Evolutionary conservation across 2,888 invertebrate species (phyloP).

Genomic region (Cryptus armator): DNA sequence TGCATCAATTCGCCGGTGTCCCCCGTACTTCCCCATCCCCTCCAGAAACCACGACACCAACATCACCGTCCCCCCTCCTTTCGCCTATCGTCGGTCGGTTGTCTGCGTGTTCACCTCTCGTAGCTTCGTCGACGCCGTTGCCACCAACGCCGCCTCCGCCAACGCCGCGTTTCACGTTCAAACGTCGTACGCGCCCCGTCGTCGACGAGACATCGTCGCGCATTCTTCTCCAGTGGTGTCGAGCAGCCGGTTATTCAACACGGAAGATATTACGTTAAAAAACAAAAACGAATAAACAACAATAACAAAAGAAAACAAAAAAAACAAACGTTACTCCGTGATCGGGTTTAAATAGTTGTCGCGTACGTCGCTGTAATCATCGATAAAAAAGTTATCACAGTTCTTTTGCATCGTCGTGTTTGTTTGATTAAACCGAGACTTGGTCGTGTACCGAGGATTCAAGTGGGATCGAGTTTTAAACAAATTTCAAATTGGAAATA

Average conservation of each 20-base stretch:
- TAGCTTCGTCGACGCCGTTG: constrained; percentile 70
- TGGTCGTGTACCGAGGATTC: constrained; percentile 11
- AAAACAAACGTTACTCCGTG: constrained; percentile 10
- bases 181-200: constrained; percentile 76
- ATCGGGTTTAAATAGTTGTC: constrained; percentile 9
- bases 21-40: constrained; percentile 85
- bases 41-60: constrained; percentile 68
- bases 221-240: constrained; percentile 71
- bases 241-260: constrained; percentile 64
- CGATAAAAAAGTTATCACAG: constrained; percentile 12
- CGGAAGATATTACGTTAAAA: constrained; percentile 1
- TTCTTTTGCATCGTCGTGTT: constrained; percentile 6
- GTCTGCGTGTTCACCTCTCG: constrained; percentile 65
- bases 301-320: not conserved
- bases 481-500: not conserved
- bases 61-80: constrained; percentile 82
- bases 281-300: not conserved
- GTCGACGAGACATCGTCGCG: constrained; percentile 75
- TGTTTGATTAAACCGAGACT: constrained; percentile 3
- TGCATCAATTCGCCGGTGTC: constrained; percentile 86
- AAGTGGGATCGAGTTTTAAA: not conserved
- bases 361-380: constrained; percentile 38
- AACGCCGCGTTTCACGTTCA: constrained; percentile 56
- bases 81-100: constrained; percentile 76
- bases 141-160: constrained; percentile 46